phyloP scores from a whole-genome alignment of 2,888 invertebrate genomes.

The Thyatira batis region DNA sequence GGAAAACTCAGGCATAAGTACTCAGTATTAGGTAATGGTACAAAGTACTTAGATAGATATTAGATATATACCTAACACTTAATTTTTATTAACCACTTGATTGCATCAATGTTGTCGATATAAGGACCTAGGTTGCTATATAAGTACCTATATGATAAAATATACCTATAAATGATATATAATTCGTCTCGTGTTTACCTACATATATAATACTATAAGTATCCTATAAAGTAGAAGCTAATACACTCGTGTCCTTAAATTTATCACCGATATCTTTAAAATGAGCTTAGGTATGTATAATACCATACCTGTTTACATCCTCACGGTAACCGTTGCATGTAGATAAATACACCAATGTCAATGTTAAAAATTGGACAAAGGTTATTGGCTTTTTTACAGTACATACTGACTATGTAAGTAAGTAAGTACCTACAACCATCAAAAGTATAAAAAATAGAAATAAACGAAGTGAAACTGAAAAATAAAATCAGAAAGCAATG shows the following conservation, averaged over 20 bases:
- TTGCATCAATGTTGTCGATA: too few species aligned
- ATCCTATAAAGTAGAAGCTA: neutral
- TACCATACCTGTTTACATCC: conserved; percentile 9
- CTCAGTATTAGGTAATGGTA: too few species aligned
- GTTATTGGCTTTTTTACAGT: conserved; percentile 4
- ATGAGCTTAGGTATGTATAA: conserved; percentile 24
- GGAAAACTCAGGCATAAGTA: too few species aligned
- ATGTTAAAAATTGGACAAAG: conserved; percentile 26
- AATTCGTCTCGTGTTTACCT: too few species aligned
- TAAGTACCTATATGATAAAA: too few species aligned
- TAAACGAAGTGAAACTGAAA: neutral
- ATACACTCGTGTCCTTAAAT: conserved; percentile 20
- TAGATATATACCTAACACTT: too few species aligned
- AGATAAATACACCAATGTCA: conserved; percentile 28
- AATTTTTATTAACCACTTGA: too few species aligned
- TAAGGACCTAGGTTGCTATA: too few species aligned
- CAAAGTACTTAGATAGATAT: too few species aligned
- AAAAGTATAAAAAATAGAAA: neutral
- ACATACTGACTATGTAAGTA: conserved; percentile 6
- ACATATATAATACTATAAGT: too few species aligned
- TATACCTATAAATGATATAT: too few species aligned
- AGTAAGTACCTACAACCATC: too few species aligned
- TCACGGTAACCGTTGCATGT: neutral
- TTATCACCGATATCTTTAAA: conserved; percentile 30
- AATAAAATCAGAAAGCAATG: neutral